Conservation (phyloP, 1,140 invertebrate species). For the Subanguina moxae region DNA sequence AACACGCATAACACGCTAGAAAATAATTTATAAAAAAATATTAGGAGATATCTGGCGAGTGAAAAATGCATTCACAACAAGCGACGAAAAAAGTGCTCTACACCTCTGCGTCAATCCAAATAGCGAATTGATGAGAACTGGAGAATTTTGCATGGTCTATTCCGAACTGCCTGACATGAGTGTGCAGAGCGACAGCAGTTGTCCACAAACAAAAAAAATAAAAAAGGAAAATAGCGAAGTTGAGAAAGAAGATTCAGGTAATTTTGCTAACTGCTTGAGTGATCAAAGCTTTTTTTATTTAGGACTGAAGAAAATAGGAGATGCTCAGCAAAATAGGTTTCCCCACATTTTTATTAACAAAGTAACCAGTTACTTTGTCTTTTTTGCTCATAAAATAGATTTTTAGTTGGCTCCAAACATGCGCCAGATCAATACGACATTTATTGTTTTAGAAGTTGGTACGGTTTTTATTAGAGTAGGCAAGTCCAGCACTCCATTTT, state of each 20-base stretch:
- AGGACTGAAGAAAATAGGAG: too few species aligned
- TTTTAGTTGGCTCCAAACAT: constrained; percentile 15
- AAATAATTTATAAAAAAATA: too few species aligned
- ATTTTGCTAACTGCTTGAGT: not conserved
- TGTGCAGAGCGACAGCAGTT: too few species aligned
- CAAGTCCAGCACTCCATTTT: too few species aligned
- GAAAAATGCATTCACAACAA: constrained; percentile 12
- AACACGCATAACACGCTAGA: too few species aligned
- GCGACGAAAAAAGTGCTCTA: constrained; percentile 4
- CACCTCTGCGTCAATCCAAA: not conserved
- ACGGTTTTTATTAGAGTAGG: too few species aligned
- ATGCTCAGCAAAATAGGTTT: too few species aligned
- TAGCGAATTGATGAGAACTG: constrained; percentile 15
- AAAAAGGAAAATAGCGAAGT: not conserved
- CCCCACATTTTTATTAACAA: too few species aligned
- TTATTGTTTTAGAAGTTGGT: constrained; percentile 16
- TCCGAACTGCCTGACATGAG: constrained; percentile 17
- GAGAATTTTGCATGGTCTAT: constrained; percentile 17
- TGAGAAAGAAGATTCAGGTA: not conserved
- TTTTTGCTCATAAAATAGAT: too few species aligned
- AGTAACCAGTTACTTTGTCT: too few species aligned
- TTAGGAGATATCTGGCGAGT: constrained; percentile 16
- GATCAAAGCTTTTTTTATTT: too few species aligned
- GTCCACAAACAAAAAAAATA: too few species aligned
- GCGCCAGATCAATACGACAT: constrained; percentile 10